phyloP scores from a whole-genome alignment of 1,140 invertebrate genomes.

The Diuraphis noxia region DNA sequence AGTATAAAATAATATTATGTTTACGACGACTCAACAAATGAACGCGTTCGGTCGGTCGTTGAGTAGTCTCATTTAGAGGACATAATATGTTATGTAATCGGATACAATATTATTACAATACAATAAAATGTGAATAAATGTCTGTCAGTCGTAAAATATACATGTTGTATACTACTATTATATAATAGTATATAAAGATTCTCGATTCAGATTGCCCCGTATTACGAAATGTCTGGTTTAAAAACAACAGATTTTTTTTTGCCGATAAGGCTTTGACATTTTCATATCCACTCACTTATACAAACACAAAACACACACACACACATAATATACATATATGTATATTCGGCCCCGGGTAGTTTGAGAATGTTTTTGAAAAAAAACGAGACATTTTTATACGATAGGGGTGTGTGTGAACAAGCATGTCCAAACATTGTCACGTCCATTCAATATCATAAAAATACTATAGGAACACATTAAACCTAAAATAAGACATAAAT shows the following conservation, averaged over 20 bases:
- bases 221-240: constrained; percentile 4
- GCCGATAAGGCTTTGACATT: neutral
- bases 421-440: neutral
- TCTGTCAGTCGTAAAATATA: neutral
- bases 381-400: neutral
- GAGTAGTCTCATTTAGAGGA: neutral
- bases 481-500: too few relatives aligned
- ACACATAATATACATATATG: neutral
- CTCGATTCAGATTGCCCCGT: neutral
- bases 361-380: neutral
- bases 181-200: neutral
- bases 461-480: neutral
- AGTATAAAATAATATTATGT: neutral
- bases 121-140: constrained; percentile 1
- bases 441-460: neutral
- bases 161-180: neutral
- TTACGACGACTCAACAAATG: neutral
- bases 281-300: neutral
- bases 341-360: neutral
- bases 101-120: constrained; percentile 2
- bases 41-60: neutral
- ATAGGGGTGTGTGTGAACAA: neutral
- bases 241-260: neutral
- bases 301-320: neutral
- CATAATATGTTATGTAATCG: neutral